Percentiles rank a stretch among this genome's conserved stretches.
Conservation (phyloP, 1,140 invertebrate genomes). For the Belonocnema kinseyi region DNA sequence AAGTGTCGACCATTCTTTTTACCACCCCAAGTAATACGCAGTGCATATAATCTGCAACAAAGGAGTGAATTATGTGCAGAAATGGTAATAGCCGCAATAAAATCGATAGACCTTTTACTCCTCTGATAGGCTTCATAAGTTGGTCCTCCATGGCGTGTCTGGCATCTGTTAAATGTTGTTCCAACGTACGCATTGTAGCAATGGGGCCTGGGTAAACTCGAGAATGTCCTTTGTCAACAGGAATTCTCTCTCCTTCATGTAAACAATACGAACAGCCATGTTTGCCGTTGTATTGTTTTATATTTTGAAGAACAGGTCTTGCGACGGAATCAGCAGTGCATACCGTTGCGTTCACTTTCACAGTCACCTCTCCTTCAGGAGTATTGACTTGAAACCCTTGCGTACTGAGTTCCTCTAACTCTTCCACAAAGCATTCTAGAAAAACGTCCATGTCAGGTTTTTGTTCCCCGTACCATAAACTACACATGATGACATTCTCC, state of each 20-base stretch:
- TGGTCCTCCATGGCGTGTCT: neutral
- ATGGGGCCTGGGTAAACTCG: conserved; percentile 28
- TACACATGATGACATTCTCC: no score
- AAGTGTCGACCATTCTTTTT: conserved; percentile 41
- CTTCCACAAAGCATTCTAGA: conserved; percentile 18
- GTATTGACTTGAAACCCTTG: conserved; percentile 37
- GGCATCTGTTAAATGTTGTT: conserved; percentile 26
- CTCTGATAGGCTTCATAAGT: conserved; percentile 17
- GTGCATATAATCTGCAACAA: conserved; percentile 55
- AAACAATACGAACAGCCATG: conserved; percentile 33
- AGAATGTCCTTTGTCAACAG: conserved; percentile 35
- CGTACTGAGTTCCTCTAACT: conserved; percentile 19
- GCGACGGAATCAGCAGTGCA: conserved; percentile 37
- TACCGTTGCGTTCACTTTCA: conserved; percentile 39
- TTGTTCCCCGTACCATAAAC: no score
- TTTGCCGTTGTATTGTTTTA: no score
- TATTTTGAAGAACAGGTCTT: no score
- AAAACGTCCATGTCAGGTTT: no score
- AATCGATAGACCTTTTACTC: conserved; percentile 45
- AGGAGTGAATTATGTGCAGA: conserved; percentile 50
- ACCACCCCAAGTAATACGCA: conserved; percentile 43
- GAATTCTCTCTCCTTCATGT: conserved; percentile 34
- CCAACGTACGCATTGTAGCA: neutral
- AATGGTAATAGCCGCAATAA: conserved; percentile 43
- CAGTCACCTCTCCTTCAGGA: neutral